Evolutionary conservation across 2,797 vertebrate species (phyloP).

Genomic region (Antrozous pallidus): DNA sequence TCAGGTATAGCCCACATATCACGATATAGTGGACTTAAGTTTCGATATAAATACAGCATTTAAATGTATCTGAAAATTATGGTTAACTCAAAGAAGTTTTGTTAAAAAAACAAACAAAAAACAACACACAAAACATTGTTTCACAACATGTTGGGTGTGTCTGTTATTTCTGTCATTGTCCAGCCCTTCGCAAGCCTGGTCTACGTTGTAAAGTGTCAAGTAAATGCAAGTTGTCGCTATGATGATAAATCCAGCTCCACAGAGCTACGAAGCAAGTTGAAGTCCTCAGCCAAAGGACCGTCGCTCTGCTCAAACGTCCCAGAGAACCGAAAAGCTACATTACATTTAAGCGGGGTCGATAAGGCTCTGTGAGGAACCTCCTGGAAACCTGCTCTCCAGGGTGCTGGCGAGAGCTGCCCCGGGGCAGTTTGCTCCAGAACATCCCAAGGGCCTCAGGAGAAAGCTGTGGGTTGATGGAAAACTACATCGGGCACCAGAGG

Average conservation of each 20-base stretch:
- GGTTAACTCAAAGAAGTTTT: neutral
- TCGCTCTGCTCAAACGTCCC: neutral
- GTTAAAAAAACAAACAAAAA: neutral
- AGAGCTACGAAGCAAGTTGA: neutral
- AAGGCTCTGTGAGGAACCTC: neutral
- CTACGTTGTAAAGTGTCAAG: neutral
- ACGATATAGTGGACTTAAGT: neutral
- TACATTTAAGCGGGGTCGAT: neutral
- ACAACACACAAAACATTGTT: neutral
- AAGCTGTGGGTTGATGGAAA: neutral
- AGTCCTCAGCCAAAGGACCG: neutral
- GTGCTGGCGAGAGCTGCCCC: neutral
- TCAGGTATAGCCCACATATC: neutral
- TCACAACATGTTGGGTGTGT: fast-evolving
- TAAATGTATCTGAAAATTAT: neutral
- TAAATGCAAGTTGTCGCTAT: neutral
- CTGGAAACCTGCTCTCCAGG: neutral
- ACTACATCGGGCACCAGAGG: neutral
- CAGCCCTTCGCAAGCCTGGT: neutral
- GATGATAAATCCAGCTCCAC: neutral
- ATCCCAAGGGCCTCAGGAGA: neutral
- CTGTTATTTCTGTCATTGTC: neutral
- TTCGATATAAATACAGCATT: neutral
- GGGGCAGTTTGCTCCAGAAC: neutral
- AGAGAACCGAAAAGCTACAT: neutral